A percentile compares a stretch with the other conserved stretches of the same genome.
These are phyloP conservation scores for Megalops cyprinoides DNA, from an alignment of 2,797 vertebrate genomes.

Conservation along the genomic window DNA sequence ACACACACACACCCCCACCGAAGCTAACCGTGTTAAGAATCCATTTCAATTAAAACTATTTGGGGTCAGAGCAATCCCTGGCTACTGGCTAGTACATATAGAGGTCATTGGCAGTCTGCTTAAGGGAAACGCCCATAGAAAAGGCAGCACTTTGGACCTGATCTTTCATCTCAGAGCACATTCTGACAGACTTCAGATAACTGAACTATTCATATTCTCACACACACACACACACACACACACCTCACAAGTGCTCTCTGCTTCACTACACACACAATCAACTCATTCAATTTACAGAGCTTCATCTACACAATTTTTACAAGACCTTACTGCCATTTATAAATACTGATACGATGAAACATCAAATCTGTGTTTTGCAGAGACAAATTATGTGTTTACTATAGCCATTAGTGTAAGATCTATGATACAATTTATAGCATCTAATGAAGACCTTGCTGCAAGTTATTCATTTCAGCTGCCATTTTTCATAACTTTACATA, in stretches of 20 bases:
- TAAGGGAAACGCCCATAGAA: not conserved
- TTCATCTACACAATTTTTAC: not conserved
- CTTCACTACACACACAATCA: not conserved
- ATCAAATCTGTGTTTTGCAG: conserved; percentile 22
- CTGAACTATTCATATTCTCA: no score
- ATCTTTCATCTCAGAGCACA: no score
- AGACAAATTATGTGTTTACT: conserved; percentile 24
- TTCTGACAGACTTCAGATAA: no score
- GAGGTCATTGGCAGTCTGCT: conserved; percentile 20
- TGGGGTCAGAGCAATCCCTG: conserved; percentile 12
- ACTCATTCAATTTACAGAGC: not conserved
- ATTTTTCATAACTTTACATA: not conserved
- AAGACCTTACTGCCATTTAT: not conserved
- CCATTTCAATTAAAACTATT: conserved; percentile 28
- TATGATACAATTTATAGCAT: conserved; percentile 19
- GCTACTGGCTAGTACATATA: conserved; percentile 12
- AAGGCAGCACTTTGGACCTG: no score
- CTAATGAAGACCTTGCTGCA: not conserved
- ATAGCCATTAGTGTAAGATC: conserved; percentile 14
- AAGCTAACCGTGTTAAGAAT: conserved; percentile 5
- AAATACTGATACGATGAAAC: conserved; percentile 11
- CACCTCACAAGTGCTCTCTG: not conserved
- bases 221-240: no score
- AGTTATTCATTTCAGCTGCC: not conserved
- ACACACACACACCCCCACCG: not conserved